Evolutionary conservation across 2,888 invertebrate species (phyloP).

Genomic region (Lasioglossum marginatum): DNA sequence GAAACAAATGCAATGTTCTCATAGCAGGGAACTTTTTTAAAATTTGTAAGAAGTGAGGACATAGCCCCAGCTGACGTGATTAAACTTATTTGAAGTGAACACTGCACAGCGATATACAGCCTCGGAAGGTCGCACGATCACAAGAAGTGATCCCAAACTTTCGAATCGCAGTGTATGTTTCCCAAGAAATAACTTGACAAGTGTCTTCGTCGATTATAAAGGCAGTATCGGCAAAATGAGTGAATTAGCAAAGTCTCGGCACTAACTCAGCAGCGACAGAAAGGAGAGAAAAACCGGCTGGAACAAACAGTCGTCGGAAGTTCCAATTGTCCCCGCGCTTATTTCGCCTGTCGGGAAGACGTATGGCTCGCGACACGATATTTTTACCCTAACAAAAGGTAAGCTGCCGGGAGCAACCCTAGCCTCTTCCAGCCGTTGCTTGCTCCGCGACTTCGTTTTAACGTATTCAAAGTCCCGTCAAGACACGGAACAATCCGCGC

Average conservation of each 20-base stretch:
- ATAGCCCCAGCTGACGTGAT: no score
- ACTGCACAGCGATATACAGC: no score
- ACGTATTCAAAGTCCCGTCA: conserved; percentile 74
- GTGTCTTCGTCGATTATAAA: not conserved
- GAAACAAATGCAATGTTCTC: no score
- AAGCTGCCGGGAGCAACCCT: conserved; percentile 18
- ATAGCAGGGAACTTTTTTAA: no score
- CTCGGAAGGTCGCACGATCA: no score
- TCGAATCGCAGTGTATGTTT: not conserved
- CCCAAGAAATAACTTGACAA: not conserved
- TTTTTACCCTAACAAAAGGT: conserved; percentile 67
- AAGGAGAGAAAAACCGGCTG: conserved; percentile 3
- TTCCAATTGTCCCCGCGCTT: conserved; percentile 81
- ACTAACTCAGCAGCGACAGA: conserved; percentile 2
- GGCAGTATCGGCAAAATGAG: not conserved
- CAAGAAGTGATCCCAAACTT: not conserved
- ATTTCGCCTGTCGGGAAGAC: conserved; percentile 82
- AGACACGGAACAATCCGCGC: conserved; percentile 73
- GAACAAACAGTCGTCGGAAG: conserved; percentile 52
- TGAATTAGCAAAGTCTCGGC: conserved; percentile 3
- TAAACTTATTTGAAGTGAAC: no score
- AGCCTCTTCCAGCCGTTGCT: conserved; percentile 19
- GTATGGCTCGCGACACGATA: conserved; percentile 75
- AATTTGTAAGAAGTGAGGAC: no score
- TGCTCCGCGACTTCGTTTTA: conserved; percentile 60